phyloP scores from a whole-genome alignment of 2,797 vertebrate species.

The Glyptemys insculpta region DNA sequence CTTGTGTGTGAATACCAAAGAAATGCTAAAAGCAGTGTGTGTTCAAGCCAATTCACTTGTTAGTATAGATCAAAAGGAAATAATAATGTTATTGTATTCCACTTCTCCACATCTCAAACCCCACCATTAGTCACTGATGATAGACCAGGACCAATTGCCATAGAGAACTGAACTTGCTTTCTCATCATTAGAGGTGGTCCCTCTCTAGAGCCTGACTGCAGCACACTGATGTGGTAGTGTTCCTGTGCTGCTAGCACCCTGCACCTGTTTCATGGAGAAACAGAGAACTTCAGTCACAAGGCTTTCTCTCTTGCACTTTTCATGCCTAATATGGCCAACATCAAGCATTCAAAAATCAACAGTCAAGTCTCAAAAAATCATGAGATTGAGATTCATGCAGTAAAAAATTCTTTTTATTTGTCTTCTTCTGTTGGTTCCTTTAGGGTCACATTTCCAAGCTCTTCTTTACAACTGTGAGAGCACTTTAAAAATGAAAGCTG shows the following conservation, averaged over 20 bases:
- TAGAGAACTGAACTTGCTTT: neutral
- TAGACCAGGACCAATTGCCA: neutral
- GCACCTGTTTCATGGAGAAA: neutral
- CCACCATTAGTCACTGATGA: neutral
- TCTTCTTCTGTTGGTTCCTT: neutral
- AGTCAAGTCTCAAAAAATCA: neutral
- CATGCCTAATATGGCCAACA: neutral
- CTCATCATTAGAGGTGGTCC: neutral
- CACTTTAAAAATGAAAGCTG: neutral
- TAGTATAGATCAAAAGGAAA: neutral
- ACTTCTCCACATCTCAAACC: neutral
- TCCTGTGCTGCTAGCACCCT: neutral
- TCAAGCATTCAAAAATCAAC: neutral
- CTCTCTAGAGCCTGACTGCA: neutral
- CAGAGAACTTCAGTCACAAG: neutral
- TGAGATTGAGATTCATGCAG: neutral
- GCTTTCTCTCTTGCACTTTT: accelerated
- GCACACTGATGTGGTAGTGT: neutral
- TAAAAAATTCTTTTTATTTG: neutral
- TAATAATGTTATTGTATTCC: neutral
- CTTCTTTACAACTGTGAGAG: neutral
- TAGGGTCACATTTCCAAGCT: neutral
- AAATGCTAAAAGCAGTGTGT: neutral
- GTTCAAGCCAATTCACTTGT: neutral
- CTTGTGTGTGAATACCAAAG: neutral